phyloP scores from a whole-genome alignment of 2,888 invertebrate species.

The Ferrisia virgata region DNA sequence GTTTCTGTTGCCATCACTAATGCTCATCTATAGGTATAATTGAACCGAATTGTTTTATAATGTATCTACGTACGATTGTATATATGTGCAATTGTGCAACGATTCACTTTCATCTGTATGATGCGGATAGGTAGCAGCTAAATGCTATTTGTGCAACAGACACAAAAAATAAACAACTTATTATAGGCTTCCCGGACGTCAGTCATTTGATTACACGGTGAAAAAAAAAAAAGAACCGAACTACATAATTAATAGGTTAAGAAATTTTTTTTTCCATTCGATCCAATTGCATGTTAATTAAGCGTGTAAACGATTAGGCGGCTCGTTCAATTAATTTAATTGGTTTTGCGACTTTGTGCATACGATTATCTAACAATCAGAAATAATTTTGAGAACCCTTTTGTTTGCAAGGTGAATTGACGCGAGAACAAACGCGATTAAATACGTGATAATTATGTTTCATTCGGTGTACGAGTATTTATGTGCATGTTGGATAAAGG shows the following conservation, averaged over 20 bases:
- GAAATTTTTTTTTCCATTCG: background rate
- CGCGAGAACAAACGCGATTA: background rate
- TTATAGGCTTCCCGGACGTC: background rate
- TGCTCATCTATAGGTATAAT: too few species aligned
- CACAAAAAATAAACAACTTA: too few species aligned
- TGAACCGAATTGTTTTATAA: too few species aligned
- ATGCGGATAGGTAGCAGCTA: too few species aligned
- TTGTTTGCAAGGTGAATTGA: background rate
- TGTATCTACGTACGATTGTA: too few species aligned
- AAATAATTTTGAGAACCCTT: background rate
- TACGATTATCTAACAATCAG: background rate
- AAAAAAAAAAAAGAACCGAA: background rate
- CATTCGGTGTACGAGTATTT: too few species aligned
- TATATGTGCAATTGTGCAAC: too few species aligned
- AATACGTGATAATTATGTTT: background rate
- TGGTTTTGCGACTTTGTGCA: constrained; percentile 3
- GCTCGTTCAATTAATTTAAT: background rate
- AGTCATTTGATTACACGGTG: background rate
- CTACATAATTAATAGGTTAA: background rate
- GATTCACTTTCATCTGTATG: too few species aligned
- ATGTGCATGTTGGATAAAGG: background rate
- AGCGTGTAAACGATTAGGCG: background rate
- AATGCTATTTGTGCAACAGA: too few species aligned
- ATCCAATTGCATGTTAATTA: background rate
- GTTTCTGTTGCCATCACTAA: too few species aligned